phyloP scores from a whole-genome alignment of 1,140 invertebrate genomes.

The Thereuonema tuberculata region DNA sequence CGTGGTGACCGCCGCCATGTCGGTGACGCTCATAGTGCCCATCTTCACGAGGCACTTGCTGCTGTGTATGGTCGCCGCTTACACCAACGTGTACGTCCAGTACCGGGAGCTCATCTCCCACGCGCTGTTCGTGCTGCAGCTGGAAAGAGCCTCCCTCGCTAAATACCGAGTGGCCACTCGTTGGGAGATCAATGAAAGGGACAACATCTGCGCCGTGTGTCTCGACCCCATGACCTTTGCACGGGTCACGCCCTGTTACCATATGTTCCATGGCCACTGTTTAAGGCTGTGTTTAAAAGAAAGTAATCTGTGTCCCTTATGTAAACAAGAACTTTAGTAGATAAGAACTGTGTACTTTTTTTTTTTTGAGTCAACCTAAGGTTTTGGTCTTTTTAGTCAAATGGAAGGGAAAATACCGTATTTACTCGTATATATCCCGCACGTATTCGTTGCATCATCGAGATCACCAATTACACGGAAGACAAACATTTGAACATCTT shows the following conservation, averaged over 20 bases:
- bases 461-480: no score
- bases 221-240: conserved; percentile 48
- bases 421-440: no score
- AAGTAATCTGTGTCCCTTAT: conserved; percentile 54
- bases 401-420: no score
- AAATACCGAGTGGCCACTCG: conserved; percentile 46
- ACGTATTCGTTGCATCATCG: no score
- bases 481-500: no score
- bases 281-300: conserved; percentile 50
- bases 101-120: conserved; percentile 43
- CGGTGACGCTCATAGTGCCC: conserved; percentile 34
- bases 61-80: conserved; percentile 42
- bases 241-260: conserved; percentile 57
- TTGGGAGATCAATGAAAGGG: conserved; percentile 42
- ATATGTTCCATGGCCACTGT: conserved; percentile 60
- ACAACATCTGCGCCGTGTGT: conserved; percentile 58
- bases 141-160: conserved; percentile 43
- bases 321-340: conserved; percentile 39
- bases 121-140: conserved; percentile 37
- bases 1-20: conserved; percentile 38
- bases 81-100: conserved; percentile 50
- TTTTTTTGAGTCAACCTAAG: no score
- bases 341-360: neutral
- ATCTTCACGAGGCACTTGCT: conserved; percentile 40
- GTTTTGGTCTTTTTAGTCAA: no score